Percentiles rank a stretch among this genome's conserved stretches.
Conservation (phyloP, 2,113 vertebrate genomes). For the Oplegnathus fasciatus region DNA sequence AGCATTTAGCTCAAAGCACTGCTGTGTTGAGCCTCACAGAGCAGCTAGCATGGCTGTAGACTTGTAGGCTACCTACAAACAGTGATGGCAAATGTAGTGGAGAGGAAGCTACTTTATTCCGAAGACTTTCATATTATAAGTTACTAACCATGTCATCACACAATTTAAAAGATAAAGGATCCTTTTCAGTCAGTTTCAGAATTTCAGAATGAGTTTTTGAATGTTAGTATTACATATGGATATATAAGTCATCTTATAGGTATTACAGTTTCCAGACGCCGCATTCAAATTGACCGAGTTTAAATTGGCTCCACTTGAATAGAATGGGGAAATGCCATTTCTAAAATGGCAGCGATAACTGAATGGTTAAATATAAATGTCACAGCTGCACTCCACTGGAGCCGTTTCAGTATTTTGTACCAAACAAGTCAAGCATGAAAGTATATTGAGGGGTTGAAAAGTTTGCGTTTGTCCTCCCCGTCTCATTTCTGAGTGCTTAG, state of each 20-base stretch:
- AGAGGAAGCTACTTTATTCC: conserved; percentile 12
- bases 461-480: conserved; percentile 62
- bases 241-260: conserved; percentile 25
- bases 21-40: not conserved
- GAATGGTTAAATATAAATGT: conserved; percentile 77
- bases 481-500: conserved; percentile 50
- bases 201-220: conserved; percentile 44
- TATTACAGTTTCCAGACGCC: conserved; percentile 34
- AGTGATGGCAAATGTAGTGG: conserved; percentile 23
- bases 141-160: conserved; percentile 53
- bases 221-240: conserved; percentile 43
- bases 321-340: conserved; percentile 56
- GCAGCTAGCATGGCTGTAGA: not conserved
- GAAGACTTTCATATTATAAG: conserved; percentile 5
- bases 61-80: conserved; percentile 3
- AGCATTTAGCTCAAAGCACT: not conserved
- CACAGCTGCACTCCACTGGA: conserved; percentile 65
- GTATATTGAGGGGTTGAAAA: conserved; percentile 62
- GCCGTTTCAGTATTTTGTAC: conserved; percentile 51
- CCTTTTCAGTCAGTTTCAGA: conserved; percentile 19
- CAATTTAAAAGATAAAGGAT: conserved; percentile 58
- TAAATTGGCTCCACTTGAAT: conserved; percentile 59
- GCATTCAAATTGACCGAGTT: conserved; percentile 52
- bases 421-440: conserved; percentile 72
- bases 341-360: conserved; percentile 58